Conservation (phyloP, 2,888 invertebrate species). For the Epinotia ramella region DNA sequence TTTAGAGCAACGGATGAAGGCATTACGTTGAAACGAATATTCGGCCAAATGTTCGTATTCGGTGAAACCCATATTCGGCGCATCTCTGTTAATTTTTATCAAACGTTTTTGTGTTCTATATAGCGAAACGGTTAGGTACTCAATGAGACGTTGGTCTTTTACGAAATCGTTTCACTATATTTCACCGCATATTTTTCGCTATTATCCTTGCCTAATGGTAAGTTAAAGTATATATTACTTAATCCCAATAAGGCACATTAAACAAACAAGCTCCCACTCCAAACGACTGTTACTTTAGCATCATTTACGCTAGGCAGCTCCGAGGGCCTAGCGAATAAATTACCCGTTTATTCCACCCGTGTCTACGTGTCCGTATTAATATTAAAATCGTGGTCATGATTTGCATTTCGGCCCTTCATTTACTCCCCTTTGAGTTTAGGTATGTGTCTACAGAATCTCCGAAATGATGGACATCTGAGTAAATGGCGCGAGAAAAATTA, state of each 20-base stretch:
- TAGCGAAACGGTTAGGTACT: no score
- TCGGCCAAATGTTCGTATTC: no score
- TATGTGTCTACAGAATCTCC: constrained; percentile 62
- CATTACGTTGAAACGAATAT: no score
- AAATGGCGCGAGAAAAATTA: constrained; percentile 81
- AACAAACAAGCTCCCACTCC: constrained; percentile 9
- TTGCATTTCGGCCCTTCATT: constrained; percentile 73
- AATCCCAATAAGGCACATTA: not conserved
- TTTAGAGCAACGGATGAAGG: no score
- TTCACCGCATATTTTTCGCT: not conserved
- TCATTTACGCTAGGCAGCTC: constrained; percentile 24
- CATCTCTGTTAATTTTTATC: no score
- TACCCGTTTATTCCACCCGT: constrained; percentile 47
- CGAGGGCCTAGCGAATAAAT: constrained; percentile 32
- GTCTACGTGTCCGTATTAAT: constrained; percentile 67
- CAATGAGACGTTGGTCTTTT: no score
- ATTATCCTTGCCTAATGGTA: not conserved
- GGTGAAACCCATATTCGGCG: no score
- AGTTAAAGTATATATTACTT: not conserved
- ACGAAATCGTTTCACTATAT: no score
- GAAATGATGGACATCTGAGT: constrained; percentile 77
- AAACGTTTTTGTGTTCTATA: no score
- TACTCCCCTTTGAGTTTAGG: constrained; percentile 56
- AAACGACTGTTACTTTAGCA: constrained; percentile 20
- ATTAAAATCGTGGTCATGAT: constrained; percentile 71